Evolutionary conservation across 1,140 invertebrate genomes (phyloP), one percentile per base, ranked within the genome.

Genomic region (Eufriesea mexicana): DNA sequence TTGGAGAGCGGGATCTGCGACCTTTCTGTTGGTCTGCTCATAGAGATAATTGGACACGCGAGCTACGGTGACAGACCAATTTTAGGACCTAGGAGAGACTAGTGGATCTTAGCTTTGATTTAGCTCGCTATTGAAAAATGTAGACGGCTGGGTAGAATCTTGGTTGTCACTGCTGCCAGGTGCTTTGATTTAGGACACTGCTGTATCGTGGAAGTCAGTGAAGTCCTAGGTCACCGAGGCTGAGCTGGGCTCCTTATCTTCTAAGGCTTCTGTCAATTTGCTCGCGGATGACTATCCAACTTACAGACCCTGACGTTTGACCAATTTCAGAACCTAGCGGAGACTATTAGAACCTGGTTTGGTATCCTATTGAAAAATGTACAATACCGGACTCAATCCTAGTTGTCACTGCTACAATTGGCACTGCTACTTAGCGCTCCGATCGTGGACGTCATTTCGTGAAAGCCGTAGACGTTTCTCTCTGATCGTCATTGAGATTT

Each of bases 161-260:
- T 9, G 8, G 2, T 28, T 62, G 61, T 28, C 61, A 5, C 5
- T 62, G 61, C 25, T 62, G 28, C 16, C 18, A 18, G 25, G 7
- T 14, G 25, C 61, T 14, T 62, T 16, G 25, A 20, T 62, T 9
- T 4, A 4, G 57, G 28, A 62, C 9, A 25, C 9, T 16, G 0
- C 18, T 62, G 18, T 35, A 35, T 4, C 1, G 8, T 20, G 28
- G 0, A 35, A 62, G 18, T 28, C 25, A 28, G 25, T 9, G 25
- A 5, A 16, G 8, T 62, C 2, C 14, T 9, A 25, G 2, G 35
- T 0, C 0, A 28, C 1, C 0, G 2, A 9, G 8, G 9, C 16
- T 20, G 2, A 62, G 25, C 35, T 62, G 2, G 16, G 35, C 9
- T 0, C 18, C 18, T 62, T 62, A 62, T 62, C 18, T 62, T 62